Conservation (phyloP, 2,888 invertebrate species). For the Phalangium opilio region DNA sequence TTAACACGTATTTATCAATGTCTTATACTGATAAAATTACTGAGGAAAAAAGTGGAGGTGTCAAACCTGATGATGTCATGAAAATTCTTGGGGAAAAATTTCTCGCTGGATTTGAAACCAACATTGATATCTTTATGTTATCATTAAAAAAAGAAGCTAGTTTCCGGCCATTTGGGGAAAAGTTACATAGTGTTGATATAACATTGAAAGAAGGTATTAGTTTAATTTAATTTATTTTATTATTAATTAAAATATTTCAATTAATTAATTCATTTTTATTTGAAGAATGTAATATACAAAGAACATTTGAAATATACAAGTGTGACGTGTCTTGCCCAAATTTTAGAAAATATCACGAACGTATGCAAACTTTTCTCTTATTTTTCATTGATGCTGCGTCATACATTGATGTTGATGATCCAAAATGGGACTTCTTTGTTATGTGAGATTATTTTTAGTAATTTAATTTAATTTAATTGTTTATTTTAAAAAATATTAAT, state of each 20-base stretch:
- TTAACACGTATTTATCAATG: conserved; percentile 63
- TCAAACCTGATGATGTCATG: conserved; percentile 58
- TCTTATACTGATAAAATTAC: conserved; percentile 51
- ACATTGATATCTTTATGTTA: conserved; percentile 53
- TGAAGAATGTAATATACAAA: conserved; percentile 1
- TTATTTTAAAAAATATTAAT: too few relatives aligned
- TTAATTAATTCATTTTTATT: not conserved
- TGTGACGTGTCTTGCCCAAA: conserved; percentile 49
- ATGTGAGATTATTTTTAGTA: conserved; percentile 16
- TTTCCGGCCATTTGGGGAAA: conserved; percentile 59
- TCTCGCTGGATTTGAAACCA: conserved; percentile 51
- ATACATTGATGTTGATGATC: conserved; percentile 81
- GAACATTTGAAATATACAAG: conserved; percentile 59
- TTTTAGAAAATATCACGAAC: conserved; percentile 61
- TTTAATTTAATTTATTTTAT: not conserved
- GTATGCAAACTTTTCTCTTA: conserved; percentile 75
- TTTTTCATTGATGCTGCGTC: conserved; percentile 96
- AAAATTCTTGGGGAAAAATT: conserved; percentile 50
- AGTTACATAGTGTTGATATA: conserved; percentile 42
- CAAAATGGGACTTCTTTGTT: conserved; percentile 68
- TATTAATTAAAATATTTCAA: not conserved
- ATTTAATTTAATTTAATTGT: conserved; percentile 6
- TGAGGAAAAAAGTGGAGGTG: conserved; percentile 33
- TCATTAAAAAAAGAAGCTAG: conserved; percentile 51
- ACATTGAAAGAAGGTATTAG: conserved; percentile 1